Base-by-base conservation (phyloP, 1,140 invertebrate species). In the Metaphire vulgaris region DNA sequence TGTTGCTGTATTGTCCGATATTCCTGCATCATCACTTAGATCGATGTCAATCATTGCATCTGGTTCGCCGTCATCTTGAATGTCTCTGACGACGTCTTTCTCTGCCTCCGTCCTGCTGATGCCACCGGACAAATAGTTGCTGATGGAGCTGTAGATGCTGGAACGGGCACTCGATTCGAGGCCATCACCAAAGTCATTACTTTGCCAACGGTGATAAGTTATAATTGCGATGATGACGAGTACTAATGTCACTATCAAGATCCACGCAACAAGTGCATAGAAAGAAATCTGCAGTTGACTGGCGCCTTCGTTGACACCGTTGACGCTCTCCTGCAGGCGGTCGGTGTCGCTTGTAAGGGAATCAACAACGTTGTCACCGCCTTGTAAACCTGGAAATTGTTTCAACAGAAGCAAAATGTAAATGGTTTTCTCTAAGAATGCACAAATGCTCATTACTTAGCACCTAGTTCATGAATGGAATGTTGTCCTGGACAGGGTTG, bases 251-350 rank as follows among this genome's bases (percentile, higher is more conserved):
- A 69, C 30, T 6, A 69, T 31, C 2, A 69, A 14, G 12, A 31
- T 69, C 67, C 67, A 69, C 6, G 67, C 67, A 28, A 69, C n/a
- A 12, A 69, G 30, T 26, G 67, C 67, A 31, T 69, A 69, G 67
- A 69, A 69, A 6, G 67, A 69, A 26, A 31, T 69, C 30, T 69
- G 67, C n/a, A 69, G 67, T 2, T 69, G 67, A 26, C 67, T 26
- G 67, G 67, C 6, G 28, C 67, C 26, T 12, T 26, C 30, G n/a
- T 69, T 69, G 67, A 69, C 41, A 21, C 41, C 41, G 21, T 56
- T 21, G 21, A 56, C 41, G 41, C 6, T 56, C 6, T 56, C 6
- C 21, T 56, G 41, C 21, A 56, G 41, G 21, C 41, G 6, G 41
- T 56, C 21, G 6, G 41, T 56, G 41, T 56, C 41, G 21, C 41